Base-by-base conservation (phyloP, 2,888 invertebrate species). In the Ennomos fuscantarius region DNA sequence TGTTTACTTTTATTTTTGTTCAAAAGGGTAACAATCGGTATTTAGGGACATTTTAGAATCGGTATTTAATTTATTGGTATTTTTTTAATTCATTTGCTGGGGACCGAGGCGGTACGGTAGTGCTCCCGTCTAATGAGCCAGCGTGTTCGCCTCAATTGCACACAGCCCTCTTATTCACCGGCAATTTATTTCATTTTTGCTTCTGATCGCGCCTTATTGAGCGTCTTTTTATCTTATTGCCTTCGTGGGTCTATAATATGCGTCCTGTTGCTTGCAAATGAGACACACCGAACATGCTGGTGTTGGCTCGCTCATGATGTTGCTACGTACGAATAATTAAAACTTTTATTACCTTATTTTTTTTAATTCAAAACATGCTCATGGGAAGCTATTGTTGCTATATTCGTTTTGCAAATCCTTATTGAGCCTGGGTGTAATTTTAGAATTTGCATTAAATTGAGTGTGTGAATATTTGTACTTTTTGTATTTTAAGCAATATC, bases 181-280 rank as follows among this genome's bases (percentile, higher is more conserved):
- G 89, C 90, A 91, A 91, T 92, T 92, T 92, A 92, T 92, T 91
- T 91, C 87, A 92, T 92, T 92, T 92, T 92, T 91, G 91, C 89
- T 79, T 91, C 85, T 89, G 91, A 89, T 88, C 89, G 89, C 90
- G 89, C 91, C 91, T 91, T 92, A 92, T 91, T 89, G 89, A 89
- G 90, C 76, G 84, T 78, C 84, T 90, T 91, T 91, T 92, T 89
- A 87, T 91, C 87, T 89, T 89, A 85, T 89, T 90, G 86, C 86
- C 87, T 86, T 85, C 87, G 86, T 86, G 88, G 87, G 86, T 88
- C 89, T 87, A 90, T 90, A 90, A 90, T 91, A 90, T 88, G 84
- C 85, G 84, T 84, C 83, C 86, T 89, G 91, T 87, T 86, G 85
- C 88, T 92, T 92, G 91, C 92, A 92, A 92, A 92, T 92, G 91